phyloP scores from a whole-genome alignment of 2,888 invertebrate species.

The Incurvaria masculella region DNA sequence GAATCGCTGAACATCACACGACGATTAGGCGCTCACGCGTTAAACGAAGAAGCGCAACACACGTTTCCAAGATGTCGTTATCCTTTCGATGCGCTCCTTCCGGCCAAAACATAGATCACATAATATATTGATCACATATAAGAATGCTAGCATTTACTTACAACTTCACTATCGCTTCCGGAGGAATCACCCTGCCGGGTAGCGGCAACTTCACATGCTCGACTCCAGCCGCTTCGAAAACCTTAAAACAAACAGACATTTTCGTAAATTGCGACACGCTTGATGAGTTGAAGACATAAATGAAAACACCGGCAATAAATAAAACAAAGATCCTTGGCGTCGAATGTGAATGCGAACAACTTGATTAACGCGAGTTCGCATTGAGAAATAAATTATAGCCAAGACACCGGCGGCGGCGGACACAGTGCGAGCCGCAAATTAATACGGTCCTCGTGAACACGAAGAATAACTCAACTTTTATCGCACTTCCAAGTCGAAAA shows the following conservation, averaged over 20 bases:
- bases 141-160: too few species aligned
- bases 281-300: neutral
- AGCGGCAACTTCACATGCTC: conserved; percentile 41
- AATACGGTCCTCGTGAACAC: neutral
- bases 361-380: neutral
- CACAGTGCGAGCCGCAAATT: neutral
- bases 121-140: too few species aligned
- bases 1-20: conserved; percentile 16
- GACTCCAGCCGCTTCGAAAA: conserved; percentile 32
- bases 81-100: too few species aligned
- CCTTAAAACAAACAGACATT: conserved; percentile 29
- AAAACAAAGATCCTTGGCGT: neutral
- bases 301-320: neutral
- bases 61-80: too few species aligned
- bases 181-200: conserved; percentile 41
- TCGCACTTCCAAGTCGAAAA: neutral
- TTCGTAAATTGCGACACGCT: neutral
- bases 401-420: neutral
- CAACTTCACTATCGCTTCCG: conserved; percentile 34
- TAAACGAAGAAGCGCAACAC: conserved; percentile 9
- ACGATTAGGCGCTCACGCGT: conserved; percentile 24
- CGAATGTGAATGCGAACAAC: neutral
- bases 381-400: neutral
- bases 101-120: too few species aligned
- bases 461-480: neutral